Conservation (phyloP, 64 coral and sea anemone genomes). For the Montipora sp. region DNA sequence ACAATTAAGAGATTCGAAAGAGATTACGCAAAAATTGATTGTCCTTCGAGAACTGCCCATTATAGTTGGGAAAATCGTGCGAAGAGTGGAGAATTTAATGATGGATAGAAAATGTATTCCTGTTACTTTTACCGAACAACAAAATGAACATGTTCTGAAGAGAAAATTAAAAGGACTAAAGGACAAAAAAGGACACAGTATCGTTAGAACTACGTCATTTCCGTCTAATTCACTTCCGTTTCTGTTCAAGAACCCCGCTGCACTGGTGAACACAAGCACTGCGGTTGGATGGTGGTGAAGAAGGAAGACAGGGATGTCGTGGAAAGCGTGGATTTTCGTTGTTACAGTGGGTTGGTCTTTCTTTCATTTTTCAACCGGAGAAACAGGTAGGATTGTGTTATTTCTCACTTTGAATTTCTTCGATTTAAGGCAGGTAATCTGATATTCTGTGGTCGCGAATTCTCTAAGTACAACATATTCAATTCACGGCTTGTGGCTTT, state of each 20-base stretch:
- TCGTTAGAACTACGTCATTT: conserved; percentile 10
- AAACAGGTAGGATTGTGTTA: conserved; percentile 15
- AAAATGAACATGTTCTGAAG: too few species aligned
- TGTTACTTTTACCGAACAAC: too few species aligned
- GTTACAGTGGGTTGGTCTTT: neutral
- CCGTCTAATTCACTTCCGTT: conserved; percentile 52
- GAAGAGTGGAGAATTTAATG: too few species aligned
- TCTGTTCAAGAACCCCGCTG: conserved; percentile 44
- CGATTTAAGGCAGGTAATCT: neutral
- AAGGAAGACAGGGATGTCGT: neutral
- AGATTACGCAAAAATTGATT: conserved; percentile 25
- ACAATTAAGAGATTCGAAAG: conserved; percentile 8
- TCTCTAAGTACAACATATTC: neutral
- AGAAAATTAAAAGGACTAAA: too few species aligned
- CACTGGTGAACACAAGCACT: conserved; percentile 17
- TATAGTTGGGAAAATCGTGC: too few species aligned
- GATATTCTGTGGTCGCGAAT: neutral
- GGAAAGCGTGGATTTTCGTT: conserved; percentile 22
- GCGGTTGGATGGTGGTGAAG: neutral
- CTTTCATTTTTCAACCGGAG: conserved; percentile 4
- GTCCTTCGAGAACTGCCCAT: too few species aligned
- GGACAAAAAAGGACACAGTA: too few species aligned
- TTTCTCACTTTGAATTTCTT: neutral
- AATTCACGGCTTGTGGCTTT: neutral
- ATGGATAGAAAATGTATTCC: too few species aligned